Conservation (phyloP, 2,888 invertebrate species). For the Eupithecia insigniata region DNA sequence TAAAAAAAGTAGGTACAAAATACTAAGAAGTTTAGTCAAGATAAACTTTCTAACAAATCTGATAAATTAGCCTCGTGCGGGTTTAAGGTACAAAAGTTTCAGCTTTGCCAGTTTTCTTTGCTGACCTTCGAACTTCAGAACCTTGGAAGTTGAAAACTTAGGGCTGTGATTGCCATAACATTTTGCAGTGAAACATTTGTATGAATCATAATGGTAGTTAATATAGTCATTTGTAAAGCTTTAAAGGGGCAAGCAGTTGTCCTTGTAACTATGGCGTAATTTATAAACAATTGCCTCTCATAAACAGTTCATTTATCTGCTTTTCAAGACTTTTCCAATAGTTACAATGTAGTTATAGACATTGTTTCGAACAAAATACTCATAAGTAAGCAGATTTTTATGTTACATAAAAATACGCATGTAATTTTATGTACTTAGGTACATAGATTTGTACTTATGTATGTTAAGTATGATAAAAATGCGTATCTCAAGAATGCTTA, state of each 20-base stretch:
- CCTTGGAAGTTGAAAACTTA: not conserved
- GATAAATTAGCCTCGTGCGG: slow-evolving; percentile 8
- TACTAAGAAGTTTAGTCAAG: slow-evolving; percentile 3
- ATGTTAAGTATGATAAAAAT: no score
- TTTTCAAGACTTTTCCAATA: not conserved
- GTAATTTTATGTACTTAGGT: no score
- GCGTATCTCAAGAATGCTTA: no score
- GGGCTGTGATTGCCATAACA: not conserved
- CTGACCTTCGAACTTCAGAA: slow-evolving; percentile 6
- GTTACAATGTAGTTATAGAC: not conserved
- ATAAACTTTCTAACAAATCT: slow-evolving; percentile 6
- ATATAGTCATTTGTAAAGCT: not conserved
- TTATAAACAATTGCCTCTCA: no score
- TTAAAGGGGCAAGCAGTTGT: not conserved
- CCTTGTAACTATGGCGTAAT: not conserved
- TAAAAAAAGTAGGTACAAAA: not conserved
- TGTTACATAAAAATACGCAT: no score
- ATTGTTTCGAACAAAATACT: not conserved
- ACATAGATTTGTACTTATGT: no score
- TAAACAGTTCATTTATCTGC: not conserved
- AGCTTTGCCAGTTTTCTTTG: not conserved
- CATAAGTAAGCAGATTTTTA: no score
- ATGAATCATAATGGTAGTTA: not conserved
- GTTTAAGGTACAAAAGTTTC: not conserved
- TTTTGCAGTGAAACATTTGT: not conserved